Conservation (phyloP, 1,140 invertebrate genomes). For the Augochlora pura region DNA sequence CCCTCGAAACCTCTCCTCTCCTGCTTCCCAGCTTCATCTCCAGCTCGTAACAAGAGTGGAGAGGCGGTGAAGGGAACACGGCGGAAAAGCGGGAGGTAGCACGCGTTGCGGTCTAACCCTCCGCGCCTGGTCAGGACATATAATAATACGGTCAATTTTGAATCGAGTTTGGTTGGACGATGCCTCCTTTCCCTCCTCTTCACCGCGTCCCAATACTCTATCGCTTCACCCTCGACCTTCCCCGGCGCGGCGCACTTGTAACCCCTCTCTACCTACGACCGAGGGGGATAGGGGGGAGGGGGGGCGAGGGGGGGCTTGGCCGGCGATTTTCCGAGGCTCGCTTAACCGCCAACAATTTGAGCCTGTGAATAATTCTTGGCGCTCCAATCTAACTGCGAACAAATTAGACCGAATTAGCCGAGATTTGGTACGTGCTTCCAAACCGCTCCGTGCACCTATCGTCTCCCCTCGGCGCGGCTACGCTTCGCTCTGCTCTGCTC, state of each 20-base stretch:
- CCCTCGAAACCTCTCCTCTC: constrained; percentile 57
- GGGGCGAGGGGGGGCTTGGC: constrained; percentile 24
- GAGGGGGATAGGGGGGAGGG: too few relatives aligned
- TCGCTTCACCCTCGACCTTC: constrained; percentile 56
- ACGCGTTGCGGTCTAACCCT: constrained; percentile 62
- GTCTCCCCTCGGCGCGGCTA: background rate
- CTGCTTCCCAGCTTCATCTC: constrained; percentile 32
- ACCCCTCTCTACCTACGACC: constrained; percentile 41
- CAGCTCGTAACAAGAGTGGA: constrained; percentile 44
- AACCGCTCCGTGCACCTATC: constrained; percentile 50
- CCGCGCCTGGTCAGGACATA: constrained; percentile 66
- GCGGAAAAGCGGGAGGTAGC: constrained; percentile 41
- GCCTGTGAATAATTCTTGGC: constrained; percentile 78
- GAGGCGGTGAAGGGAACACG: constrained; percentile 22
- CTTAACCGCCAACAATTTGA: constrained; percentile 77
- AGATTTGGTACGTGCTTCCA: constrained; percentile 70
- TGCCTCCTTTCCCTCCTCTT: constrained; percentile 36
- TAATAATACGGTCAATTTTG: constrained; percentile 77
- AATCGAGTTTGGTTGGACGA: constrained; percentile 70
- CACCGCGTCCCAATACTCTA: constrained; percentile 47
- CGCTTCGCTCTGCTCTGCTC: too few relatives aligned
- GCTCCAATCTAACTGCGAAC: constrained; percentile 78
- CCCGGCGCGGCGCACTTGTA: constrained; percentile 33
- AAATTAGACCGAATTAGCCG: constrained; percentile 78
- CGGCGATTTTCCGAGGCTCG: constrained; percentile 71